phyloP scores from a whole-genome alignment of 2,113 vertebrate genomes.

The Ceyx cyanopectus region DNA sequence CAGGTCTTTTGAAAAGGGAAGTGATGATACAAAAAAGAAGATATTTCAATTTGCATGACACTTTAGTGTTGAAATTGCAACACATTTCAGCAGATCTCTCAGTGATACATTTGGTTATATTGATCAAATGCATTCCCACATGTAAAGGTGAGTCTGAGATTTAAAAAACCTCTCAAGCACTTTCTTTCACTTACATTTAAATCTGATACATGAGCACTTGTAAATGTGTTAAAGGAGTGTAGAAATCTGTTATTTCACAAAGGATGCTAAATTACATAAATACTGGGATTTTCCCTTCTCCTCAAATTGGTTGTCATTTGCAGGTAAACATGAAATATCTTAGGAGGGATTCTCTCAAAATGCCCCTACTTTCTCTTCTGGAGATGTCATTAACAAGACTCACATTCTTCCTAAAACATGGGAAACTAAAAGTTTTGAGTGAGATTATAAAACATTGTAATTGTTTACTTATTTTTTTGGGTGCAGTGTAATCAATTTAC shows the following conservation, averaged over 20 bases:
- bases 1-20: neutral
- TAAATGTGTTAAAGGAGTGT: neutral
- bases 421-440: neutral
- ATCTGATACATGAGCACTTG: neutral
- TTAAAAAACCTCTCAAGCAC: neutral
- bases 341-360: neutral
- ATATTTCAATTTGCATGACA: neutral
- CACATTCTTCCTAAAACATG: neutral
- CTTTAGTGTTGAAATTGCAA: neutral
- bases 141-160: neutral
- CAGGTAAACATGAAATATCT: neutral
- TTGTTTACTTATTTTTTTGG: neutral
- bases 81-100: neutral
- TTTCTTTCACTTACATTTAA: neutral
- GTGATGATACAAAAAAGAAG: neutral
- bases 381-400: neutral
- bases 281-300: neutral
- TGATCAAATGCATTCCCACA: neutral
- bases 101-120: neutral
- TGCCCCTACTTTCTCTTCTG: neutral
- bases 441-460: neutral
- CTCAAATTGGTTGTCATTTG: neutral
- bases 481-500: neutral
- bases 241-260: neutral
- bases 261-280: neutral